Conservation (phyloP, 2,797 vertebrate species). For the Crypturellus tataupa region DNA sequence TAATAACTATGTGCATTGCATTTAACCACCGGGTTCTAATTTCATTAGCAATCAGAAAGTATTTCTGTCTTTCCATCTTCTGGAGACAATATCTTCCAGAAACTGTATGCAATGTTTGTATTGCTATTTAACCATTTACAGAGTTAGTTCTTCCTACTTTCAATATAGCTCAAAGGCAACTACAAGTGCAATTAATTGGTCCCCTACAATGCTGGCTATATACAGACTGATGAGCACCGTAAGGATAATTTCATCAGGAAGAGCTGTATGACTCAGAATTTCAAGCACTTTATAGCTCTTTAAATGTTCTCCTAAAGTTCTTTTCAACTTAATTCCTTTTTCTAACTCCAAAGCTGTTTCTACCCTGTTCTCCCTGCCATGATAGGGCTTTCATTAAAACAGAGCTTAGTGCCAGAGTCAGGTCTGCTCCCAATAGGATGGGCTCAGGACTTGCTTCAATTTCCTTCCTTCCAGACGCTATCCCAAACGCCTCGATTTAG, state of each 20-base stretch:
- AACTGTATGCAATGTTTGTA: conserved; percentile 1
- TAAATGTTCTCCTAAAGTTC: neutral
- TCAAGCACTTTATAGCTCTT: conserved; percentile 6
- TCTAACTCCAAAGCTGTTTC: neutral
- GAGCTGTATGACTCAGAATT: conserved; percentile 32
- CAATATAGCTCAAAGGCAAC: conserved; percentile 64
- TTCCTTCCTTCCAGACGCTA: neutral
- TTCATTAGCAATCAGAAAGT: conserved; percentile 1
- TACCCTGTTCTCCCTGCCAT: neutral
- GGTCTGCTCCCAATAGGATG: neutral
- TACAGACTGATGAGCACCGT: conserved; percentile 39
- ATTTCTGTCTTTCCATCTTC: conserved; percentile 31
- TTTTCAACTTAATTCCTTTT: neutral
- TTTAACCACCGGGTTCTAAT: neutral
- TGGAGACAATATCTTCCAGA: conserved; percentile 5
- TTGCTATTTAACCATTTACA: conserved; percentile 60
- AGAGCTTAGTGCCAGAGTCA: neutral
- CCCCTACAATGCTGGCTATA: conserved; percentile 59
- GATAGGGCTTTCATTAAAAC: neutral
- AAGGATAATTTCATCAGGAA: conserved; percentile 18
- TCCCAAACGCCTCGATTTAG: neutral
- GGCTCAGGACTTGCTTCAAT: neutral
- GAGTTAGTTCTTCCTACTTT: conserved; percentile 50
- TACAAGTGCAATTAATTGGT: conserved; percentile 68
- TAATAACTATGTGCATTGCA: neutral